These are phyloP conservation scores for Micrasema minimum DNA, from an alignment of 1,140 invertebrate species.

Conservation along the genomic window DNA sequence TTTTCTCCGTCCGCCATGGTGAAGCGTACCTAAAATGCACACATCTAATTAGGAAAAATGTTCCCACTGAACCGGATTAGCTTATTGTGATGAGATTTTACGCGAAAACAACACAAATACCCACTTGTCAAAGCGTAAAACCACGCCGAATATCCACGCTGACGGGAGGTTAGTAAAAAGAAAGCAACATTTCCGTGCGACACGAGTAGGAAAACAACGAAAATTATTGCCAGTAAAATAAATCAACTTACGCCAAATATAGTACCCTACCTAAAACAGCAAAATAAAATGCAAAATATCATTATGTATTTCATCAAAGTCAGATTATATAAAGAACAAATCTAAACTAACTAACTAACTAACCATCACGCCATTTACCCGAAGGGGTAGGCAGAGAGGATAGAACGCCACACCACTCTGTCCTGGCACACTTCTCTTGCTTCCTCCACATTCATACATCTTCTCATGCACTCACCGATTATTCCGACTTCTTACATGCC, in stretches of 20 bases:
- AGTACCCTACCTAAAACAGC: not conserved
- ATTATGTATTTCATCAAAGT: no score
- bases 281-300: no score
- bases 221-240: conserved; percentile 37
- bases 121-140: conserved; percentile 44
- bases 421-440: no score
- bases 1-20: conserved; percentile 62
- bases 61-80: not conserved
- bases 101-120: conserved; percentile 33
- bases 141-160: conserved; percentile 42
- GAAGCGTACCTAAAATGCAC: conserved; percentile 25
- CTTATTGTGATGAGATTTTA: not conserved
- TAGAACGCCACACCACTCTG: no score
- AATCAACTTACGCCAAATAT: not conserved
- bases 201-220: conserved; percentile 37
- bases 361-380: no score
- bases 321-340: no score
- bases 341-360: no score
- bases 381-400: no score
- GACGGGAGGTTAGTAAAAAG: conserved; percentile 46
- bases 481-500: no score
- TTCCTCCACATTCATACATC: no score
- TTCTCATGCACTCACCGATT: no score
- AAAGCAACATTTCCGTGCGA: conserved; percentile 42
- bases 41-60: conserved; percentile 22